phyloP scores from a whole-genome alignment of 2,797 vertebrate genomes.

The Agapornis canus region DNA sequence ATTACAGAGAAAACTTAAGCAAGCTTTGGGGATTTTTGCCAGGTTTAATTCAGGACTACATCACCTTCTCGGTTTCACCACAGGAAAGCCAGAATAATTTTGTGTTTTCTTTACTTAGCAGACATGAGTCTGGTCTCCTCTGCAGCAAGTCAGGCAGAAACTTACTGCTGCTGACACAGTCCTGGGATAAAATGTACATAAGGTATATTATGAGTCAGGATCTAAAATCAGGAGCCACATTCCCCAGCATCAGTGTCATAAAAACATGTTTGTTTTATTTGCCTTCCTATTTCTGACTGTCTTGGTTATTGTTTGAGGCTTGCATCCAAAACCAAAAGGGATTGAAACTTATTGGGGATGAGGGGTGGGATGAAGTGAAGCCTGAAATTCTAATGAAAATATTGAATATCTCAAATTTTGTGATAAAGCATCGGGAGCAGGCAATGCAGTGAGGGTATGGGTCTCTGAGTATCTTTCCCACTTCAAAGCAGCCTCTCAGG shows the following conservation, averaged over 20 bases:
- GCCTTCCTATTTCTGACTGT: neutral
- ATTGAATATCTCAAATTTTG: neutral
- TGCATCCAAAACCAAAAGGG: neutral
- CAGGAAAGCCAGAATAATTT: neutral
- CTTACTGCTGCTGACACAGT: neutral
- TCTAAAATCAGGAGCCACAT: neutral
- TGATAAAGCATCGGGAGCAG: neutral
- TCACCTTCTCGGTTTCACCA: neutral
- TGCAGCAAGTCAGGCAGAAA: neutral
- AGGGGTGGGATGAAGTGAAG: neutral
- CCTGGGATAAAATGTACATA: neutral
- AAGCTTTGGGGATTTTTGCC: neutral
- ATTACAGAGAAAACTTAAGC: neutral
- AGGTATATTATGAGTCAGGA: neutral
- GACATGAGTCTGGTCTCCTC: neutral
- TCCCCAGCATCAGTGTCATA: neutral
- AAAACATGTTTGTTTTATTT: neutral
- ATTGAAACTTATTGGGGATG: neutral
- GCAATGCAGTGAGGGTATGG: rapidly evolving
- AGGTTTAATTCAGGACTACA: neutral
- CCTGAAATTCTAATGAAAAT: neutral
- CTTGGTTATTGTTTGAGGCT: neutral
- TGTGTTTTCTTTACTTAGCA: neutral
- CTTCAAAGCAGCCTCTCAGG: neutral
- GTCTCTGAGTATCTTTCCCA: neutral